Evolutionary conservation across 2,797 vertebrate genomes (phyloP), one percentile per base, ranked within the genome.

Genomic region (Schizopygopsis pylzovi): DNA sequence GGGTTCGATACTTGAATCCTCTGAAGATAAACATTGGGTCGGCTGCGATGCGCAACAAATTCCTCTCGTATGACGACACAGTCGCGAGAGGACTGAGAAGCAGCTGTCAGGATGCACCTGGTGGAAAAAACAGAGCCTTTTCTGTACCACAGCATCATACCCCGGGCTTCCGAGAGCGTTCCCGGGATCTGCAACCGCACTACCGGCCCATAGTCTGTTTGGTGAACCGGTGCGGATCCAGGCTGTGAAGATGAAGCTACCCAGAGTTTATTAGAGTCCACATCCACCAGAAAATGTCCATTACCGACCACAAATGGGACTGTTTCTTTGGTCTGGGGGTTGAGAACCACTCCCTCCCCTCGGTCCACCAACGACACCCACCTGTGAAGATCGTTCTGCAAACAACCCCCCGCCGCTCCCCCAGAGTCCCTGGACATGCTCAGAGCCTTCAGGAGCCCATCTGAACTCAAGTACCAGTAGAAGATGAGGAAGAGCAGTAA

Each of bases 21-120:
- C 89, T 99, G 98, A 75, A 99, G 85, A 39, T 94, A 96, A 12
- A 98, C 94, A 1, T 97, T 97, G 0, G 96, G 95, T 11, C 97
- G 95, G 91, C 96, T 96, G 1, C 98, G 95, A 93, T 99, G 98
- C 0, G 96, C 97, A 41, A 98, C 90, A 20, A 98, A 95, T 91
- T 99, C 98, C 92, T 99, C 97, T 20, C 97, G 94, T 86, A 99
- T 86, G 20, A 96, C 93, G 81, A 98, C 91, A 11, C 98, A 99
- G 86, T 97, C 96, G 13, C 92, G 93, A 43, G 94, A 16, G 0
- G 90, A 92, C 87, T 91, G 94, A 49, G 41, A 92, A 0, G 20
- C 81, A 4, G 83, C 67, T 0, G 92, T 91, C 4, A 95, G 95
- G 2, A 97, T 83, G 47, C 97, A 99, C 0, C 96, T 96, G 11